Evolutionary conservation across 1,140 invertebrate species (phyloP), one percentile per base, ranked within the genome.

Genomic region (Aphis craccivora): DNA sequence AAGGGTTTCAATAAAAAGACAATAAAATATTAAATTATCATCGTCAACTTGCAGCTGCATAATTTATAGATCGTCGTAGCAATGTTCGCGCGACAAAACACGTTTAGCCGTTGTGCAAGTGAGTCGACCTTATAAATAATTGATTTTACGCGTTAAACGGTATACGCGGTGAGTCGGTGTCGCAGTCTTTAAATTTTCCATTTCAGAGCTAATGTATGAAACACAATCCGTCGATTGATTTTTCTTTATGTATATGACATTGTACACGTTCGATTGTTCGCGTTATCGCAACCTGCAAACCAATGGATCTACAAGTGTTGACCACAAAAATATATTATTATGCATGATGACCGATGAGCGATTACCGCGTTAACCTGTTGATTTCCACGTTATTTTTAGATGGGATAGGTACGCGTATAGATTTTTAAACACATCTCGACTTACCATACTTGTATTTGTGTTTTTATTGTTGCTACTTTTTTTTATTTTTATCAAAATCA

Each of bases 41-140:
- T 84, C 37, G 23, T 40, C 40, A 11, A 84, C 37, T 84, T 11
- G 37, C 83, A 84, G 7, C 83, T 43, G 83, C 40, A 84, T 84
- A 84, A 84, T 84, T 84, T 84, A 84, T 84, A 30, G 83, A 84
- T 84, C 37, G 83, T 40, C 83, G 40, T 84, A 23, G n/a, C 60
- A 76, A 4, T 84, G 23, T 84, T 84, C 23, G 23, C 35, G 83
- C 22, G 23, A 5, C 4, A 84, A 43, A 84, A 84, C 83, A 84
- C 83, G 83, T 84, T 83, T 40, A 84, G 83, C 23, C 40, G 40
- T 84, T 84, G 37, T 84, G 83, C 40, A 84, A 84, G 83, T 40
- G 23, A 40, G 9, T 40, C 83, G 83, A 11, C 83, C 83, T 84
- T 84, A 84, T 84, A 84, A 84, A 84, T 84, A 84, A 84, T 84